Base-by-base conservation (phyloP, 1,140 invertebrate species). In the Geopemphigus sp. region DNA sequence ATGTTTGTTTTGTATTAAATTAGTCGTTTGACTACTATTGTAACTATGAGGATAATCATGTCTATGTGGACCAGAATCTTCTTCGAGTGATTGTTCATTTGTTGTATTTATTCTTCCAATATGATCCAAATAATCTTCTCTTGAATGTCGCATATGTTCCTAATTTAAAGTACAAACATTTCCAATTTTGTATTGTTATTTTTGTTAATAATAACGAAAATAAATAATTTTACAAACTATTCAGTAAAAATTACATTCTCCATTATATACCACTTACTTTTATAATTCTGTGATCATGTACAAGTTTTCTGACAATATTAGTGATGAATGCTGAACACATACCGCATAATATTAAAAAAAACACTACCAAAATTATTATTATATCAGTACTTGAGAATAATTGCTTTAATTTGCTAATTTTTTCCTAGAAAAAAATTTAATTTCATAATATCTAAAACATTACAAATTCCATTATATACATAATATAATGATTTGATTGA, bases 281-380 rank as follows among this genome's bases (percentile, higher is more conserved):
- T 82, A 95, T 94, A 83, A 94, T 92, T 82, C 90, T 89, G 84
- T 94, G 93, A 86, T 96, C 94, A 82, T 91, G 89, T 82, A 94
- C 88, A 53, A 96, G 88, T 83, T 95, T 95, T 82, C 91, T 89
- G 81, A 93, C 88, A 84, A 94, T 95, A 83, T 95, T 95, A 86
- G 92, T 93, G 59, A 94, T 87, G 85, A 95, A 93, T 50, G 93
- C 92, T 82, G 92, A 91, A 84, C 92, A 94, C 91, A 97, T 93
- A 19, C 94, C 94, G 50, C 91, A 91, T 73, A 96, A 88, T 59
- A 96, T 94, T 29, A 95, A 85, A 17, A 92, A 92, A 84, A 96
- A 96, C 50, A 97, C 91, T n/a, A 95, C 89, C 81, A 96, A 88
- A 72, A 96, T 96, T 82, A 95, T 93, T 82, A 94, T 88, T 83